Evolutionary conservation across 2,888 invertebrate genomes (phyloP).

Genomic region (Hydrotaea diabolus): DNA sequence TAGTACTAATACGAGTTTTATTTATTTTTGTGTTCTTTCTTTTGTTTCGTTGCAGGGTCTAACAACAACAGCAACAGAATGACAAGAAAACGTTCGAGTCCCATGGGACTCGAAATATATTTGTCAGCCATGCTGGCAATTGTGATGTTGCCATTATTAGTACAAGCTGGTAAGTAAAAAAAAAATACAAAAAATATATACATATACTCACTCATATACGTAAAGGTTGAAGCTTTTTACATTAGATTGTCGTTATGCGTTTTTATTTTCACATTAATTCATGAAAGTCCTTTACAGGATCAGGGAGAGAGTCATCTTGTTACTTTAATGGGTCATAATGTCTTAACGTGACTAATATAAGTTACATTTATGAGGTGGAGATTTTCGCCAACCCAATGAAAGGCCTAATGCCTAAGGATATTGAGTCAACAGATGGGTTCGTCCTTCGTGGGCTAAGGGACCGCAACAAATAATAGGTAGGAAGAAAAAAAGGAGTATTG

Average conservation of each 20-base stretch:
- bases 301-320: background rate
- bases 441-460: no score
- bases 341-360: slow-evolving; percentile 2
- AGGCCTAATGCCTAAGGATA: no score
- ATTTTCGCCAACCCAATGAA: no score
- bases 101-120: slow-evolving; percentile 80
- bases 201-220: no score
- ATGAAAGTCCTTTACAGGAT: background rate
- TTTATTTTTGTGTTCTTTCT: slow-evolving; percentile 51
- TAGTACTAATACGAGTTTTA: slow-evolving; percentile 50
- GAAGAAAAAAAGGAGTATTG: no score
- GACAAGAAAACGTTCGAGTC: slow-evolving; percentile 80
- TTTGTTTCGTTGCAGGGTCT: slow-evolving; percentile 73
- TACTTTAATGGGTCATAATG: slow-evolving; percentile 11
- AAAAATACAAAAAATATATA: no score
- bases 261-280: background rate
- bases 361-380: background rate
- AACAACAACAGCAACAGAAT: slow-evolving; percentile 72
- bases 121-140: slow-evolving; percentile 74
- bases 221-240: no score
- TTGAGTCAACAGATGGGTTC: no score
- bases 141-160: slow-evolving; percentile 73
- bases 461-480: no score
- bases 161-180: slow-evolving; percentile 79
- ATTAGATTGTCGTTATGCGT: background rate